Evolutionary conservation across 2,888 invertebrate genomes (phyloP).

Genomic region (Tethea ocularis): DNA sequence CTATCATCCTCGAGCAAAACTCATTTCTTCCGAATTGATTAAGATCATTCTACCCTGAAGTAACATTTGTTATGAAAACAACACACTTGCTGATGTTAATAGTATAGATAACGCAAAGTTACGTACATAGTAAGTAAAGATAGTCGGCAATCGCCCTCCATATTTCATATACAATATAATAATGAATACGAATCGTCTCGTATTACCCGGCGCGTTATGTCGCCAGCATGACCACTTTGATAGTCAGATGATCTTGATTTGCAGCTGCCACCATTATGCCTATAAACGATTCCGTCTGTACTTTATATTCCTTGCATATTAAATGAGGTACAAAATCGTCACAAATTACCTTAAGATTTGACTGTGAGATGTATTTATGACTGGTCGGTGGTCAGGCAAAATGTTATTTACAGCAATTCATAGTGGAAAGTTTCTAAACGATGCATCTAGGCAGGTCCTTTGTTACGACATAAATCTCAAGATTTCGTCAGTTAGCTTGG

Average conservation of each 20-base stretch:
- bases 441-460: constrained; percentile 8
- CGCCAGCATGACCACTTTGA: constrained; percentile 50
- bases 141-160: constrained; percentile 44
- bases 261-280: constrained; percentile 55
- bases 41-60: constrained; percentile 13
- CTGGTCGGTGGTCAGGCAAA: constrained; percentile 41
- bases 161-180: constrained; percentile 47
- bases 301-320: constrained; percentile 83
- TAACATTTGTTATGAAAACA: constrained; percentile 40
- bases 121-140: constrained; percentile 60
- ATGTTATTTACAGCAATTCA: constrained; percentile 54
- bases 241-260: constrained; percentile 68
- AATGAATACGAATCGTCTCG: constrained; percentile 47
- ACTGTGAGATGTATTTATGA: constrained; percentile 80
- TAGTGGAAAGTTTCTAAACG: constrained; percentile 57
- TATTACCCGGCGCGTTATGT: constrained; percentile 34
- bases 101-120: constrained; percentile 69
- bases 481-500: neutral
- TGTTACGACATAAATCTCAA: neutral
- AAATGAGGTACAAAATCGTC: constrained; percentile 80
- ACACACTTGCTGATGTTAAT: constrained; percentile 57
- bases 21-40: constrained; percentile 18
- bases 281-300: constrained; percentile 59
- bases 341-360: constrained; percentile 82
- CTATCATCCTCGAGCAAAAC: neutral